Conservation (phyloP, 2,113 vertebrate species). For the Piprites chloris region DNA sequence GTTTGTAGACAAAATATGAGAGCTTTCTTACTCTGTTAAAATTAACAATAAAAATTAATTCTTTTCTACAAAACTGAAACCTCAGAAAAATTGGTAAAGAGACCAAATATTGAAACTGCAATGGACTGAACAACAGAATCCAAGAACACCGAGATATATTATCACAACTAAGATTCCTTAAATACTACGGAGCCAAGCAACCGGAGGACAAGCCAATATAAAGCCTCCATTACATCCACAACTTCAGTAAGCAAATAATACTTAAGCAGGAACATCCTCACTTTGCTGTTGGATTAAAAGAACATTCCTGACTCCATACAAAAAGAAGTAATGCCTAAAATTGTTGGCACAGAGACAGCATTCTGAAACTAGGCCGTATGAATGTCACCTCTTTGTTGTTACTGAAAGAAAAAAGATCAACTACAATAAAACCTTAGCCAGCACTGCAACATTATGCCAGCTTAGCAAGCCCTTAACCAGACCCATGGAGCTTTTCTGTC, state of each 20-base stretch:
- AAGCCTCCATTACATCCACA: neutral
- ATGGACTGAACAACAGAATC: neutral
- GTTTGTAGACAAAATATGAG: neutral
- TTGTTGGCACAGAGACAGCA: constrained; percentile 66
- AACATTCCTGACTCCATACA: constrained; percentile 66
- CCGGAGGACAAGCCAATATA: neutral
- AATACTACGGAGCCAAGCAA: neutral
- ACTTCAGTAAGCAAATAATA: constrained; percentile 17
- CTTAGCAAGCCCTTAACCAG: constrained; percentile 66
- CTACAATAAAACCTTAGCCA: constrained; percentile 74
- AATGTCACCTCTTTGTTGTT: constrained; percentile 82
- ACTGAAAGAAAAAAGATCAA: constrained; percentile 76
- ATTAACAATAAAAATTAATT: neutral
- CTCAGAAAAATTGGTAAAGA: neutral
- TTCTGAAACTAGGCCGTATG: constrained; percentile 78
- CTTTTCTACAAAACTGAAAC: neutral
- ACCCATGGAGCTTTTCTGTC: constrained; percentile 6
- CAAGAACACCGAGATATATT: neutral
- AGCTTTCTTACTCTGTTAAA: neutral
- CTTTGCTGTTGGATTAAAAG: constrained; percentile 63
- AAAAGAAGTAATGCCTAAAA: constrained; percentile 73
- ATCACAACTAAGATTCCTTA: neutral
- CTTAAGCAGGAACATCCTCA: constrained; percentile 38
- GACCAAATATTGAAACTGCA: neutral
- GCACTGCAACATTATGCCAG: constrained; percentile 66